Percentiles rank a stretch among this genome's conserved stretches.
These are phyloP conservation scores for Antennarius striatus DNA, from an alignment of 2,113 vertebrate genomes.

Conservation along the genomic window DNA sequence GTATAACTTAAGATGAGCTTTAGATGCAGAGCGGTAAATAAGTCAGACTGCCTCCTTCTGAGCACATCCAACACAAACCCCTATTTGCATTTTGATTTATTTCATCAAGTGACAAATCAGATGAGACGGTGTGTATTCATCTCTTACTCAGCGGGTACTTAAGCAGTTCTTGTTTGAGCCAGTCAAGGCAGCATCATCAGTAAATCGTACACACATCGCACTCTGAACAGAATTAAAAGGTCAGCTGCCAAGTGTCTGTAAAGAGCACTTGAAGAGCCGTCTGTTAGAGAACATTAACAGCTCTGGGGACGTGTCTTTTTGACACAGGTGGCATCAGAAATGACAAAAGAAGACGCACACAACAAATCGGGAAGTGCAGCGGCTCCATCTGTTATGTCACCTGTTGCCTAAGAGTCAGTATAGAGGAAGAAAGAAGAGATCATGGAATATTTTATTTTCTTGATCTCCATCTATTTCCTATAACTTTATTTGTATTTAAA, in stretches of 20 bases:
- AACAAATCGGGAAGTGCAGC: not conserved
- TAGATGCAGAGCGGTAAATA: not conserved
- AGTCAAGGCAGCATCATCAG: conserved; percentile 31
- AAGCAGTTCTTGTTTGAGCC: conserved; percentile 16
- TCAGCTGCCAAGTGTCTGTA: conserved; percentile 58
- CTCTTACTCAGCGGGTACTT: conserved; percentile 26
- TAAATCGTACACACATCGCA: conserved; percentile 23
- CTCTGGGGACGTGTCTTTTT: conserved; percentile 34
- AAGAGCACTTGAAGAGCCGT: conserved; percentile 56
- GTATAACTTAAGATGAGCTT: no score
- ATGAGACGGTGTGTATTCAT: conserved; percentile 26
- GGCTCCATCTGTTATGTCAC: conserved; percentile 11
- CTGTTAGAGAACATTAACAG: conserved; percentile 42
- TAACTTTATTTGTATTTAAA: no score
- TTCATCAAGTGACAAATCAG: conserved; percentile 6
- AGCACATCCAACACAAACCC: not conserved
- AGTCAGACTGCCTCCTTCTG: not conserved
- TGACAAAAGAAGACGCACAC: conserved; percentile 6
- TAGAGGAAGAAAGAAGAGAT: no score
- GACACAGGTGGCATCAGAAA: conserved; percentile 14
- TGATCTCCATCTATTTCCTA: no score
- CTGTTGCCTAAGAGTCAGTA: not conserved
- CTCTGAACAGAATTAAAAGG: conserved; percentile 62
- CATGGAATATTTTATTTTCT: no score
- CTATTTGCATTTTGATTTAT: conserved; percentile 9